Conservation (phyloP, 2,888 invertebrate genomes). For the Liposcelis brunnea region DNA sequence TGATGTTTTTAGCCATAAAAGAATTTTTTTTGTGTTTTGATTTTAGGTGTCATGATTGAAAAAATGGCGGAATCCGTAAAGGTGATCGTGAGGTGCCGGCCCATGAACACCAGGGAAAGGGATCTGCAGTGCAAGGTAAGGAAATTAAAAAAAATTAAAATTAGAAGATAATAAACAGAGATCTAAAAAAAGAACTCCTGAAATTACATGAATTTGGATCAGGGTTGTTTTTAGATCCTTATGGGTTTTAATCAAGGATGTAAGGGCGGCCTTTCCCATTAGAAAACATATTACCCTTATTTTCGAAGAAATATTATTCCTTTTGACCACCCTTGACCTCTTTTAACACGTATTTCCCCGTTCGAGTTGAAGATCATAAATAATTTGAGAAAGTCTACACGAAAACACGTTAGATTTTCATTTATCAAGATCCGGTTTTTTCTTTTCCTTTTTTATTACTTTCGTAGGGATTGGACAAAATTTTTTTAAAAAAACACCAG, state of each 20-base stretch:
- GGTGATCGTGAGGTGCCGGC: conserved; percentile 73
- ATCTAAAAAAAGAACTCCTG: not conserved
- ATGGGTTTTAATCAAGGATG: not conserved
- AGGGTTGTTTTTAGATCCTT: not conserved
- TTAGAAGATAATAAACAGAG: not conserved
- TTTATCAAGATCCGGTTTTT: too few species aligned
- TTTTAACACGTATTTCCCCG: not conserved
- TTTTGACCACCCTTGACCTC: not conserved
- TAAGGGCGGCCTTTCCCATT: not conserved
- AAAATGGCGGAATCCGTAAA: conserved; percentile 44
- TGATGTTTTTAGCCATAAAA: too few species aligned
- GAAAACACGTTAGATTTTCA: too few species aligned
- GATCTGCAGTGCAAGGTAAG: conserved; percentile 45
- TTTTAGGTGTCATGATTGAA: not conserved
- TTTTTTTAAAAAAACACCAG: too few species aligned
- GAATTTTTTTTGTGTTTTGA: too few species aligned
- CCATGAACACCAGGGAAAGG: conserved; percentile 61
- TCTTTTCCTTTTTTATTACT: too few species aligned
- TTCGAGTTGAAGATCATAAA: not conserved
- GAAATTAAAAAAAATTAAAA: conserved; percentile 6
- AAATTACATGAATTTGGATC: too few species aligned
- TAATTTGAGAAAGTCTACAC: too few species aligned
- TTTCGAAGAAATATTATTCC: too few species aligned
- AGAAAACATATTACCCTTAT: too few species aligned
- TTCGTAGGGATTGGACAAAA: too few species aligned